These are phyloP conservation scores for Pelochelys cantorii DNA, from an alignment of 2,797 vertebrate species.

Conservation along the genomic window DNA sequence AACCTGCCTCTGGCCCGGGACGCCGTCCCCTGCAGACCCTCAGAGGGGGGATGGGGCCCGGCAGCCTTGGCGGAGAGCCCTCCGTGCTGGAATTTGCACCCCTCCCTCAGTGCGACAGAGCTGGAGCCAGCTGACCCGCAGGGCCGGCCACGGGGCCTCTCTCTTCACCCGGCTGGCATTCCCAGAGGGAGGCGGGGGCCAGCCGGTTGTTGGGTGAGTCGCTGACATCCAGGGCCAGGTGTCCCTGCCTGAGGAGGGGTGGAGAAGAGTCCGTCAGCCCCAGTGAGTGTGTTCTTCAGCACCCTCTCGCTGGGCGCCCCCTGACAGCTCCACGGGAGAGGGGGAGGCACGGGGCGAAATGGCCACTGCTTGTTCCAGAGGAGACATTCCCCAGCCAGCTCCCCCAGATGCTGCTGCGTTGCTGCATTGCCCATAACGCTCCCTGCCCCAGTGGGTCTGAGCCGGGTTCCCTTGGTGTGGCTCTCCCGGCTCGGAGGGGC, in stretches of 20 bases:
- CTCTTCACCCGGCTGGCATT: background rate
- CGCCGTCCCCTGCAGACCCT: background rate
- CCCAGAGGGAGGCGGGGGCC: background rate
- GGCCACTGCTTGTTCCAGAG: background rate
- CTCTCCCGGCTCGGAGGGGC: background rate
- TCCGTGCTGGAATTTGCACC: background rate
- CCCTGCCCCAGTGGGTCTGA: background rate
- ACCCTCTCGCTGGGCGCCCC: background rate
- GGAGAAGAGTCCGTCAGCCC: background rate
- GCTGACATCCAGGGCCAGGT: background rate
- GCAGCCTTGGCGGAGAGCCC: background rate
- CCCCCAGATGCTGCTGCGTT: background rate
- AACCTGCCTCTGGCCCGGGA: background rate
- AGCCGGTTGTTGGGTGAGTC: background rate
- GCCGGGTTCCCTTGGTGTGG: background rate
- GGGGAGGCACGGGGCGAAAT: background rate
- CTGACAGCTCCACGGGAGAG: too few species aligned
- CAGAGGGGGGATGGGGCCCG: background rate
- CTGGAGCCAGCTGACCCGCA: background rate
- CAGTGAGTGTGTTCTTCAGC: background rate
- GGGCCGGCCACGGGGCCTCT: background rate
- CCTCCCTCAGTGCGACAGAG: background rate
- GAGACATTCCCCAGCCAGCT: background rate
- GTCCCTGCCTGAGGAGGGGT: background rate
- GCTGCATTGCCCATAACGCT: background rate